A percentile compares a stretch with the other conserved stretches of the same genome.
Conservation (phyloP, 2,888 invertebrate genomes). For the Tanypteryx hageni region DNA sequence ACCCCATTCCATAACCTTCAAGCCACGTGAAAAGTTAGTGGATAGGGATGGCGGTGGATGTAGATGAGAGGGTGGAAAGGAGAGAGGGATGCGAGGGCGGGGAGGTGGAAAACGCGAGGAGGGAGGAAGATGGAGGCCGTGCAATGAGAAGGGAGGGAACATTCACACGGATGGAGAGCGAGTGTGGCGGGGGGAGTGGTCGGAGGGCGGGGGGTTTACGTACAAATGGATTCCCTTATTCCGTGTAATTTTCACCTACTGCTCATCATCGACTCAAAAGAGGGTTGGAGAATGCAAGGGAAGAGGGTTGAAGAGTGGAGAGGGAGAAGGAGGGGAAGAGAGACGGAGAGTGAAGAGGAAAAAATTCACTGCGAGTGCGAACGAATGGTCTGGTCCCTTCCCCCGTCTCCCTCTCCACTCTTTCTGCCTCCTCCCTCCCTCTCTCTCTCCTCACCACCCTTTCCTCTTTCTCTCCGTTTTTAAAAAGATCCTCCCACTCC, state of each 20-base stretch:
- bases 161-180: too few relatives aligned
- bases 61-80: too few relatives aligned
- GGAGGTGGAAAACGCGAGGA: too few relatives aligned
- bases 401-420: not conserved
- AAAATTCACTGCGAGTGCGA: not conserved
- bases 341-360: not conserved
- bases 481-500: slow-evolving; percentile 25
- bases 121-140: too few relatives aligned
- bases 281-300: not conserved
- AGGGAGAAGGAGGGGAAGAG: not conserved
- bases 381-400: not conserved
- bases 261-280: not conserved
- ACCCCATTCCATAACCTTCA: too few relatives aligned
- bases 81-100: too few relatives aligned
- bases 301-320: not conserved
- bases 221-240: not conserved
- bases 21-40: too few relatives aligned
- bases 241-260: slow-evolving; percentile 4
- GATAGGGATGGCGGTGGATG: too few relatives aligned
- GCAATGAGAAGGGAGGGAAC: not conserved
- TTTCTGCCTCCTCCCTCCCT: not conserved
- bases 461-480: not conserved
- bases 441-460: too few relatives aligned
- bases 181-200: not conserved
- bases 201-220: not conserved